Percentiles rank a stretch among this genome's conserved stretches.
These are phyloP conservation scores for Philopotamus ludificatus DNA, from an alignment of 1,140 invertebrate genomes.

Conservation along the genomic window DNA sequence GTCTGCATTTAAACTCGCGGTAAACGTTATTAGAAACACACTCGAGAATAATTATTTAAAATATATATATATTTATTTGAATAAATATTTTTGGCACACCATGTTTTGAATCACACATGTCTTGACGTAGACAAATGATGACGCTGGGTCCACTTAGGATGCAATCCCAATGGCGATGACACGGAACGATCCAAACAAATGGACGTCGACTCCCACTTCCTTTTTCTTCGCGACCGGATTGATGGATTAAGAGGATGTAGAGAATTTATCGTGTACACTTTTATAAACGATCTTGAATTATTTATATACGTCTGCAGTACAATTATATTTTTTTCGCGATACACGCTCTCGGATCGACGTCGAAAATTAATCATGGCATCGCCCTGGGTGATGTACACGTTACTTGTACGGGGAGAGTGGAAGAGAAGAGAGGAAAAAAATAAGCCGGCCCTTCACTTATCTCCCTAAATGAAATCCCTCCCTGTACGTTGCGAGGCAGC, in stretches of 20 bases:
- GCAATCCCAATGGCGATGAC: conserved; percentile 38
- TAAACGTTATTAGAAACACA: conserved; percentile 4
- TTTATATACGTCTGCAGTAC: not conserved
- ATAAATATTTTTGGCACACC: not conserved
- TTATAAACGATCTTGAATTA: too few species aligned
- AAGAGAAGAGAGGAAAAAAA: not conserved
- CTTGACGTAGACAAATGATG: conserved; percentile 41
- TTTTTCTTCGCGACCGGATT: conserved; percentile 12
- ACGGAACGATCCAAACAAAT: conserved; percentile 36
- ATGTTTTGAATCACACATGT: conserved; percentile 6
- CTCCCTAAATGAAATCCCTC: conserved; percentile 3
- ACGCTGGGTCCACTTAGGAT: conserved; percentile 38
- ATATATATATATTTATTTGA: too few species aligned
- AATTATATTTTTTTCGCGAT: not conserved
- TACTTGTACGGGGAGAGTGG: not conserved
- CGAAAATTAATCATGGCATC: not conserved
- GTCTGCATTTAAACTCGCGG: conserved; percentile 9
- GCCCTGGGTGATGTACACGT: not conserved
- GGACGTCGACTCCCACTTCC: conserved; percentile 26
- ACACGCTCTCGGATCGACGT: not conserved
- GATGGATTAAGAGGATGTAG: conserved; percentile 18
- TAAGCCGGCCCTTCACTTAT: conserved; percentile 7
- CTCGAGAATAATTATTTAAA: not conserved
- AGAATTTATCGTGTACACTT: not conserved
- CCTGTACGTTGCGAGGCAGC: not conserved